phyloP scores from a whole-genome alignment of 2,797 vertebrate species.

The Aviceda cuculoides region DNA sequence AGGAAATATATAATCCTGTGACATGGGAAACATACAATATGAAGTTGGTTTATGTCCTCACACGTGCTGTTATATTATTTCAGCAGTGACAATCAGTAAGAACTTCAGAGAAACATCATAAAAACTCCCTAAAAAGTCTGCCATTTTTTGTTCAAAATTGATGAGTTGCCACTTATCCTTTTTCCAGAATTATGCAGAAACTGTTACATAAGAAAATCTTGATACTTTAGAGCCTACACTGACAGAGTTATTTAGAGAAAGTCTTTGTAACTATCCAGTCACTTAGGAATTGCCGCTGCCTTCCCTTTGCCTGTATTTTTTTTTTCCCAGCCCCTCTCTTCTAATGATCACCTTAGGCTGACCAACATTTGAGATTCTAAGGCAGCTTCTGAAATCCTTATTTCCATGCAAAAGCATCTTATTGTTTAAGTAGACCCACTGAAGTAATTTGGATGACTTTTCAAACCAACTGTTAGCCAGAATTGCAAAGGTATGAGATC shows the following conservation, averaged over 20 bases:
- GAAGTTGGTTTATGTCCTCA: not conserved
- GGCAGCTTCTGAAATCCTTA: not conserved
- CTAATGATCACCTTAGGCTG: not conserved
- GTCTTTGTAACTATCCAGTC: not conserved
- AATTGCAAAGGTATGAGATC: not conserved
- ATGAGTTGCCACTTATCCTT: not conserved
- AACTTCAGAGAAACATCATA: not conserved
- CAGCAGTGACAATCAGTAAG: not conserved
- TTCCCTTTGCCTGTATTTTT: not conserved
- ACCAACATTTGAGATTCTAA: not conserved
- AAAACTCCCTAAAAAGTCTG: rapidly evolving
- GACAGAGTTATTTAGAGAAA: not conserved
- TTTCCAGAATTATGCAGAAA: not conserved
- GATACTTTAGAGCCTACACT: not conserved
- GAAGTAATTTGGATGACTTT: not conserved
- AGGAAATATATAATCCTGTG: not conserved
- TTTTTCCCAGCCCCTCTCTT: not conserved
- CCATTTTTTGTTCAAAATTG: not conserved
- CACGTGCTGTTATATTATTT: not conserved
- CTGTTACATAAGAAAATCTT: not conserved
- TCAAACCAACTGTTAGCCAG: not conserved
- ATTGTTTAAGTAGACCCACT: not conserved
- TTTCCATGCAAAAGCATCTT: not conserved
- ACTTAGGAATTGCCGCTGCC: not conserved
- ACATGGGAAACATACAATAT: not conserved